Evolutionary conservation across 2,113 vertebrate species (phyloP).

Genomic region (Asarcornis scutulata): DNA sequence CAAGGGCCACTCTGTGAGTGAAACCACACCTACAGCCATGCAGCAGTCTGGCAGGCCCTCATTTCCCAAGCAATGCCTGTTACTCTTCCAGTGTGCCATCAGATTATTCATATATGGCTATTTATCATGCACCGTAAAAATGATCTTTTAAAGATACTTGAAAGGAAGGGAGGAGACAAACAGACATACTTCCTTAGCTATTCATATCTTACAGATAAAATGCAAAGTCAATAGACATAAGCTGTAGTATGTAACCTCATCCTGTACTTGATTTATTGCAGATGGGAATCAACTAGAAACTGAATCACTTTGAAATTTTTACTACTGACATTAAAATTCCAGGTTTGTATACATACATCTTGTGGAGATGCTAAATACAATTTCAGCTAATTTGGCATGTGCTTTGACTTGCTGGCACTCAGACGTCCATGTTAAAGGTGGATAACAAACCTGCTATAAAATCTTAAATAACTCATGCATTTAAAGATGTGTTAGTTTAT

Average conservation of each 20-base stretch:
- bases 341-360: constrained; percentile 61
- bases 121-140: constrained; percentile 81
- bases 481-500: constrained; percentile 29
- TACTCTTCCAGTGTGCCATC: constrained; percentile 64
- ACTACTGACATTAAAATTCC: constrained; percentile 82
- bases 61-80: constrained; percentile 28
- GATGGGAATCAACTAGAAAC: constrained; percentile 85
- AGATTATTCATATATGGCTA: constrained; percentile 71
- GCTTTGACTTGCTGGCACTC: constrained; percentile 33
- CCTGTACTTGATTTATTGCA: constrained; percentile 86
- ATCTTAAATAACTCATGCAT: constrained; percentile 18
- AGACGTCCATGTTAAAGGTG: constrained; percentile 19
- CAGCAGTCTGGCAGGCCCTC: constrained; percentile 43
- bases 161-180: constrained; percentile 76
- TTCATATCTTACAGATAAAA: constrained; percentile 81
- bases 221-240: constrained; percentile 84
- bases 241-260: constrained; percentile 84
- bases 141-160: constrained; percentile 76
- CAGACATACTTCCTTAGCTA: constrained; percentile 73
- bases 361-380: constrained; percentile 58
- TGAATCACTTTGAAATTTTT: constrained; percentile 81
- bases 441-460: constrained; percentile 14
- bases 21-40: background rate
- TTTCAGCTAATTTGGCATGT: constrained; percentile 49
- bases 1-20: background rate